Percentiles rank a stretch among this genome's conserved stretches.
These are phyloP conservation scores for Apostichopus parvimensis DNA, from an alignment of 35 echinoderm and acorn worm genomes.

Conservation along the genomic window DNA sequence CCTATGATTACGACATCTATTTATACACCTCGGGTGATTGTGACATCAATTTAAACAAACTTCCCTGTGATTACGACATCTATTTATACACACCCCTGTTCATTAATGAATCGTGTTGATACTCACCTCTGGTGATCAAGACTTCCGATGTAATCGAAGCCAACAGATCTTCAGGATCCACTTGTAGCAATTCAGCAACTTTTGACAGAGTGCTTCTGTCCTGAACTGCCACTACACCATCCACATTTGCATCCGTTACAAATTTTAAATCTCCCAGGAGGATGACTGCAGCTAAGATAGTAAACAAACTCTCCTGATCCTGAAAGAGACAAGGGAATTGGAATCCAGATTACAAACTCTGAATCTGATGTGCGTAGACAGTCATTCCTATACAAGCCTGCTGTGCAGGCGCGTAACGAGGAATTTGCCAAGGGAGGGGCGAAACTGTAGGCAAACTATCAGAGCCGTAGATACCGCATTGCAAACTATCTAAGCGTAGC, in stretches of 20 bases:
- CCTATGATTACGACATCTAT: too few species aligned
- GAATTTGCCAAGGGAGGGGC: neutral
- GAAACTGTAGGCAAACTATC: too few species aligned
- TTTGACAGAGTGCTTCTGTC: constrained; percentile 59
- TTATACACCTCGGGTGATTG: too few species aligned
- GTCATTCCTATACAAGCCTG: too few species aligned
- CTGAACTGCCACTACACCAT: constrained; percentile 67
- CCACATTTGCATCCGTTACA: constrained; percentile 35
- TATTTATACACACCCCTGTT: too few species aligned
- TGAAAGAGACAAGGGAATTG: constrained; percentile 21
- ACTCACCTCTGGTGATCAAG: constrained; percentile 86
- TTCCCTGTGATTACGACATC: too few species aligned
- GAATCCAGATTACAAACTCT: too few species aligned
- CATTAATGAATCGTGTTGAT: neutral
- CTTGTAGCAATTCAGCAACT: constrained; percentile 72
- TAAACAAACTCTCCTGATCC: constrained; percentile 87
- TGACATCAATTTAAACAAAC: too few species aligned
- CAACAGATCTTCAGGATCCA: constrained; percentile 77
- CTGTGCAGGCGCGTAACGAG: too few species aligned
- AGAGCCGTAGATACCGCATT: too few species aligned
- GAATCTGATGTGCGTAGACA: too few species aligned
- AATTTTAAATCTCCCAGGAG: constrained; percentile 89
- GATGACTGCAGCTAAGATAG: constrained; percentile 72
- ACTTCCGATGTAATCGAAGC: constrained; percentile 79
- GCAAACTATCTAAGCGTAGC: too few species aligned